A percentile compares a stretch with the other conserved stretches of the same genome.
phyloP scores from a whole-genome alignment of 2,888 invertebrate genomes.

The Allacma fusca region DNA sequence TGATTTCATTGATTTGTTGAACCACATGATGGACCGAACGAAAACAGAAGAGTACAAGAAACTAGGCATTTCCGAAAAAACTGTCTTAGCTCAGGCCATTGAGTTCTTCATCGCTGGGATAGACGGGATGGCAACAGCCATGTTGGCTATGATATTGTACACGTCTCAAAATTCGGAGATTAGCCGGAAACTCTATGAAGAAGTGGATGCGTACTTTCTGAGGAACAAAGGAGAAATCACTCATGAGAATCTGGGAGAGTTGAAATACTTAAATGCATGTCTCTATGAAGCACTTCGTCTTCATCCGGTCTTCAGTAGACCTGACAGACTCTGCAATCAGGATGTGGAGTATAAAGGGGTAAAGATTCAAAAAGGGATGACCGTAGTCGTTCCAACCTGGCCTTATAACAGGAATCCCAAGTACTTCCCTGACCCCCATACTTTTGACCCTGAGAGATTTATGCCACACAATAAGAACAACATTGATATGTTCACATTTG shows the following conservation, averaged over 20 bases:
- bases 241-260: slow-evolving; percentile 39
- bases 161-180: too few species aligned
- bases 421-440: slow-evolving; percentile 53
- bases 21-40: slow-evolving; percentile 43
- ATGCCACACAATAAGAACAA: slow-evolving; percentile 52
- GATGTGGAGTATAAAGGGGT: slow-evolving; percentile 47
- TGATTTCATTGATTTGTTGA: slow-evolving; percentile 52
- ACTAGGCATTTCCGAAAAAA: slow-evolving; percentile 51
- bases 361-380: slow-evolving; percentile 53
- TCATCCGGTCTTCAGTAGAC: slow-evolving; percentile 38
- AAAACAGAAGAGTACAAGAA: slow-evolving; percentile 41
- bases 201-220: slow-evolving; percentile 22
- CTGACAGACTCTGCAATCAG: slow-evolving; percentile 42
- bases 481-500: slow-evolving; percentile 46
- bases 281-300: slow-evolving; percentile 42
- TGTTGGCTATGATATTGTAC: not conserved
- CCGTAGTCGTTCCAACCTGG: slow-evolving; percentile 50
- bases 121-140: slow-evolving; percentile 46
- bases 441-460: slow-evolving; percentile 55
- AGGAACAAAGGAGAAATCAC: slow-evolving; percentile 30
- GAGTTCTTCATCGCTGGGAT: slow-evolving; percentile 59
- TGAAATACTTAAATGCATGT: slow-evolving; percentile 45
- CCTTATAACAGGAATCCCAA: slow-evolving; percentile 52
- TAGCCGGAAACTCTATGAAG: too few species aligned
- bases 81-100: slow-evolving; percentile 53